Percentiles rank a stretch among this genome's conserved stretches.
phyloP scores from a whole-genome alignment of 1,140 invertebrate genomes.

The Kradibia gibbosae region DNA sequence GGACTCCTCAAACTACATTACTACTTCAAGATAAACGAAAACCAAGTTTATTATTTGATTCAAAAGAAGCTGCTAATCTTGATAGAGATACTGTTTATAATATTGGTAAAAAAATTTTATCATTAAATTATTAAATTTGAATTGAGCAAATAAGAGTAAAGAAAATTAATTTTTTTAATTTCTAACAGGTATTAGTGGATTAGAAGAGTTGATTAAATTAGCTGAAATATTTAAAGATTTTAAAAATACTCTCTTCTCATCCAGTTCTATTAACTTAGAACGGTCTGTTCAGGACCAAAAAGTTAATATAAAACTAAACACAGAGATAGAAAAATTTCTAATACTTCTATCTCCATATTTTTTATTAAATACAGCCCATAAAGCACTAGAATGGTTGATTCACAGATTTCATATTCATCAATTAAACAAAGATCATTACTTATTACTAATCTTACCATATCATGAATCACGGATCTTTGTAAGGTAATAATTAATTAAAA shows the following conservation, averaged over 20 bases:
- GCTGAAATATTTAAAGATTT: slow-evolving; percentile 83
- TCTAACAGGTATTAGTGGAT: slow-evolving; percentile 79
- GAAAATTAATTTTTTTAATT: slow-evolving; percentile 19
- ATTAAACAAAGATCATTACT: slow-evolving; percentile 86
- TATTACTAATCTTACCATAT: slow-evolving; percentile 89
- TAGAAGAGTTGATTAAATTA: slow-evolving; percentile 84
- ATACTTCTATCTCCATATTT: slow-evolving; percentile 89
- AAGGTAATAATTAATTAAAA: slow-evolving; percentile 64
- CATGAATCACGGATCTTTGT: slow-evolving; percentile 93
- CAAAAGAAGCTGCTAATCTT: slow-evolving; percentile 88
- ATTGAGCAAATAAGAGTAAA: too few relatives aligned
- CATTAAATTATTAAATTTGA: neutral
- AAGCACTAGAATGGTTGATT: slow-evolving; percentile 94
- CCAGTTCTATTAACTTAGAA: slow-evolving; percentile 82
- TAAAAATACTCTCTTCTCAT: slow-evolving; percentile 83
- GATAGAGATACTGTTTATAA: slow-evolving; percentile 87
- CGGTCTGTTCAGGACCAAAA: slow-evolving; percentile 83
- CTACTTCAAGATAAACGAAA: slow-evolving; percentile 80
- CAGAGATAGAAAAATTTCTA: slow-evolving; percentile 86
- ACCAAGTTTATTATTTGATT: slow-evolving; percentile 89
- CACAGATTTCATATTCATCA: slow-evolving; percentile 90
- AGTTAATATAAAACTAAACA: slow-evolving; percentile 84
- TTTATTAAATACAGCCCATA: slow-evolving; percentile 85
- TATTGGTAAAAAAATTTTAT: slow-evolving; percentile 76
- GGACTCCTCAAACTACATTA: slow-evolving; percentile 83